Evolutionary conservation across 2,888 invertebrate species (phyloP).

Genomic region (Platycheirus albimanus): DNA sequence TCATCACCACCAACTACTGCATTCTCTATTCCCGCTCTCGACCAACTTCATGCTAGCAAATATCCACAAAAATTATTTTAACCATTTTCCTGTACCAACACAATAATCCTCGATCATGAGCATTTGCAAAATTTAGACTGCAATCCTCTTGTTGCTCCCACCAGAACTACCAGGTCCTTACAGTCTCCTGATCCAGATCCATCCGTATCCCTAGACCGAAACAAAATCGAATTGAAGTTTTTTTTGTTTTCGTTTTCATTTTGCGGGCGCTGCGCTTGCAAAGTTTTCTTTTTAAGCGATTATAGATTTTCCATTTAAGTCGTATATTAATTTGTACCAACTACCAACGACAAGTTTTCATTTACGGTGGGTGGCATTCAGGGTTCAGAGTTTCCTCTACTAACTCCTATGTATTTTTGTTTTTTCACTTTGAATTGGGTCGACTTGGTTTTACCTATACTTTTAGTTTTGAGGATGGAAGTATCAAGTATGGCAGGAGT

Average conservation of each 20-base stretch:
- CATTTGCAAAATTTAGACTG: not conserved
- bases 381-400: slow-evolving; percentile 27
- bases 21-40: too few species aligned
- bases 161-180: not conserved
- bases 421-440: not conserved
- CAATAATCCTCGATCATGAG: not conserved
- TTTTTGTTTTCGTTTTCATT: too few species aligned
- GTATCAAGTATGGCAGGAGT: too few species aligned
- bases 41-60: too few species aligned
- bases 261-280: slow-evolving; percentile 48
- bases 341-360: slow-evolving; percentile 61
- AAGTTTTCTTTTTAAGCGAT: slow-evolving; percentile 72
- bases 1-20: too few species aligned
- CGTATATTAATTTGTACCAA: slow-evolving; percentile 71
- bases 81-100: not conserved
- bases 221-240: slow-evolving; percentile 59
- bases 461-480: slow-evolving; percentile 2
- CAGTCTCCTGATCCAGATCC: not conserved
- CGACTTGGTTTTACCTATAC: too few species aligned
- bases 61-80: too few species aligned
- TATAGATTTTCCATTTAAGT: slow-evolving; percentile 70
- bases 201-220: not conserved
- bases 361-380: slow-evolving; percentile 41
- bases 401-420: not conserved
- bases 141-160: not conserved